A percentile compares a stretch with the other conserved stretches of the same genome.
Evolutionary conservation across 2,113 vertebrate species (phyloP).

Genomic region (Dendrocopos noguchii): DNA sequence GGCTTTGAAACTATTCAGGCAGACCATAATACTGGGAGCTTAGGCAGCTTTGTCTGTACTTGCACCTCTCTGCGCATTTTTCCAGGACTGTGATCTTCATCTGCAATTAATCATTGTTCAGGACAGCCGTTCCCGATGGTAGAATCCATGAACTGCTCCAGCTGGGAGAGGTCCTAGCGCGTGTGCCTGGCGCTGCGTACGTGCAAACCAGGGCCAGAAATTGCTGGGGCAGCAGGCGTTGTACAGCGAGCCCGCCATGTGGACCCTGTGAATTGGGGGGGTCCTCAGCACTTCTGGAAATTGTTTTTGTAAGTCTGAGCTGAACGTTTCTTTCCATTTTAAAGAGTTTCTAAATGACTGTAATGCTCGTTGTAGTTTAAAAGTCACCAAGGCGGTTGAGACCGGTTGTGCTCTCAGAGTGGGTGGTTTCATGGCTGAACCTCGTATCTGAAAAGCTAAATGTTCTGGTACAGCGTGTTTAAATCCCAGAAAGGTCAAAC

Average conservation of each 20-base stretch:
- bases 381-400: constrained; percentile 43
- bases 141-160: constrained; percentile 29
- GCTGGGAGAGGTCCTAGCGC: constrained; percentile 35
- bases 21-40: constrained; percentile 62
- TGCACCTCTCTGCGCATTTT: constrained; percentile 43
- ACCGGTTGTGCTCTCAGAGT: constrained; percentile 21
- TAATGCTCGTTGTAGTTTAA: constrained; percentile 2
- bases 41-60: constrained; percentile 53
- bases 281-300: constrained; percentile 50
- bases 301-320: constrained; percentile 51
- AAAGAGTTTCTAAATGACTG: constrained; percentile 56
- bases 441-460: constrained; percentile 32
- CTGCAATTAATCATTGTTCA: constrained; percentile 52
- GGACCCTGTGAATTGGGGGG: constrained; percentile 18
- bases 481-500: constrained; percentile 61
- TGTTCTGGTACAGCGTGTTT: constrained; percentile 43
- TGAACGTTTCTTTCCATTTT: constrained; percentile 13
- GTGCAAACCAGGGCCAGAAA: constrained; percentile 42
- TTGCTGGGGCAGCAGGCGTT: constrained; percentile 40
- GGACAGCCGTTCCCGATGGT: constrained; percentile 30
- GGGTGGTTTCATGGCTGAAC: constrained; percentile 56
- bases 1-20: constrained; percentile 33
- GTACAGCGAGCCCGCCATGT: neutral
- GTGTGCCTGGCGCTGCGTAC: neutral
- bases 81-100: constrained; percentile 48